Conservation (phyloP, 1,140 invertebrate genomes). For the Apocrypta bakeri region DNA sequence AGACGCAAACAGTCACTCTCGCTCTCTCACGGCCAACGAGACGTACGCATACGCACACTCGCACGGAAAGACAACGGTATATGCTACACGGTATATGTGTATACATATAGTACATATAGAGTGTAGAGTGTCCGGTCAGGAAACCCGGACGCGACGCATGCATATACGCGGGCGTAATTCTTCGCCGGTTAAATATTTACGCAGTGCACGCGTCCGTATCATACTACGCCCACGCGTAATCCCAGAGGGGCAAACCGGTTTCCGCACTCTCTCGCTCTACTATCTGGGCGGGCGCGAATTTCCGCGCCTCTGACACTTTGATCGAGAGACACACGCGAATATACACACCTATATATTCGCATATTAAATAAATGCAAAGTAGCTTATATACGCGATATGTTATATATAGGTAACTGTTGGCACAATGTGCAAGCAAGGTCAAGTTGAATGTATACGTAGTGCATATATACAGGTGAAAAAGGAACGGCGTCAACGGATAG, state of each 20-base stretch:
- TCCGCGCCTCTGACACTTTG: slow-evolving; percentile 11
- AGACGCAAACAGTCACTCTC: background rate
- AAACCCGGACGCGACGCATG: background rate
- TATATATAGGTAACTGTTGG: background rate
- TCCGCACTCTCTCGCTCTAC: no score
- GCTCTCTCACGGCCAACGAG: background rate
- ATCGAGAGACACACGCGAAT: background rate
- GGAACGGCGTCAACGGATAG: background rate
- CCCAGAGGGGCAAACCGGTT: slow-evolving; percentile 7
- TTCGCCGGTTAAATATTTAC: background rate
- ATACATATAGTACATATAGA: slow-evolving; percentile 34
- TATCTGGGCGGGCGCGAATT: slow-evolving; percentile 1
- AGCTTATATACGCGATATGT: background rate
- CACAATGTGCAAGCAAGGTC: slow-evolving; percentile 14
- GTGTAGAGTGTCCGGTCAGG: background rate
- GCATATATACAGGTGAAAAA: background rate
- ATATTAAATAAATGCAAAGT: background rate
- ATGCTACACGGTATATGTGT: slow-evolving; percentile 34
- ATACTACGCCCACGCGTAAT: slow-evolving; percentile 17
- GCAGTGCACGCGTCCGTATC: slow-evolving; percentile 6
- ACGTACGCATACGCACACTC: no score
- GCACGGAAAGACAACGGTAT: background rate
- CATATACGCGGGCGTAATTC: background rate
- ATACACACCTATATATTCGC: background rate
- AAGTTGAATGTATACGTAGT: background rate